These are phyloP conservation scores for Myripristis jacobus DNA, from an alignment of 2,797 vertebrate species.

Conservation along the genomic window DNA sequence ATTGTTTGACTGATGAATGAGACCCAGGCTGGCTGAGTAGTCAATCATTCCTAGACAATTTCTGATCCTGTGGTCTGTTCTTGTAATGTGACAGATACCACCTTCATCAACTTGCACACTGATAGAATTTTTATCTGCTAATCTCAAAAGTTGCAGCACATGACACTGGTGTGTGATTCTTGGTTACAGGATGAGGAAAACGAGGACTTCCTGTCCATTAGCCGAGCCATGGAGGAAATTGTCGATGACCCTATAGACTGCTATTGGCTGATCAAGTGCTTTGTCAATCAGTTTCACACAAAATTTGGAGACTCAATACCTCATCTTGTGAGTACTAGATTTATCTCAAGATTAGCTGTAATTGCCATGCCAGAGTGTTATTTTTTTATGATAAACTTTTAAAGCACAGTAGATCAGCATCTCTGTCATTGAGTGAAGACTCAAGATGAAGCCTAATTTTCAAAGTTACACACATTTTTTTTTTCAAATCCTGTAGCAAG, in stretches of 20 bases:
- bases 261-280: conserved; percentile 94
- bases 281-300: conserved; percentile 91
- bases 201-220: conserved; percentile 92
- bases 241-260: conserved; percentile 92
- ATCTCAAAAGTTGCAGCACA: too few species aligned
- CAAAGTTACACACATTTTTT: too few species aligned
- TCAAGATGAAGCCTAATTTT: too few species aligned
- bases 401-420: background rate
- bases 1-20: background rate
- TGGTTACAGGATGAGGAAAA: conserved; percentile 87
- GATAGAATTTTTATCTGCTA: too few species aligned
- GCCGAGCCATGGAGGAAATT: conserved; percentile 94
- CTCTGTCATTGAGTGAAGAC: background rate
- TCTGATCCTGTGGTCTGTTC: too few species aligned
- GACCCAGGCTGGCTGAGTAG: too few species aligned
- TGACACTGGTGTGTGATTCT: background rate
- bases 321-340: conserved; percentile 86
- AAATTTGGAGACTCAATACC: conserved; percentile 94
- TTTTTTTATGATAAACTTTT: background rate
- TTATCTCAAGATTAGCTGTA: too few species aligned
- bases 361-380: too few species aligned
- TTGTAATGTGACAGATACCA: too few species aligned
- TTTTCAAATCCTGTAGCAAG: too few species aligned
- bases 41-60: too few species aligned
- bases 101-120: too few species aligned